Conservation (phyloP, 2,797 vertebrate species). For the Neomorphus geoffroyi region DNA sequence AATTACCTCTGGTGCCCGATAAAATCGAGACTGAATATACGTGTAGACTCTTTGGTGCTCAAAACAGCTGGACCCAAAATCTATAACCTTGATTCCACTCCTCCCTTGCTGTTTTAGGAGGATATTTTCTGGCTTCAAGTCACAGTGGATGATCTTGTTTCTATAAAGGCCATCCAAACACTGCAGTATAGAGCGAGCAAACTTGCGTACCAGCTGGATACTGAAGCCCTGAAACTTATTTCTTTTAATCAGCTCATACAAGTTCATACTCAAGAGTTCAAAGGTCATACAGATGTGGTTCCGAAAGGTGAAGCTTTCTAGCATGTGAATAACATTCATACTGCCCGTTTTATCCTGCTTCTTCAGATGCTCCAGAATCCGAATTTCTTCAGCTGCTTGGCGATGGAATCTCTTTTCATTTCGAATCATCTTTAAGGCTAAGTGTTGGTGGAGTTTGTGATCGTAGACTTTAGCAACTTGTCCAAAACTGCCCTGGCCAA, state of each 20-base stretch:
- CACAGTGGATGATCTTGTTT: conserved; percentile 97
- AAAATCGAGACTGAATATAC: conserved; percentile 98
- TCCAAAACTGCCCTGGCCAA: conserved; percentile 97
- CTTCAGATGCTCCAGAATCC: conserved; percentile 94
- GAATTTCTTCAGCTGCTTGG: conserved; percentile 95
- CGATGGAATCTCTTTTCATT: conserved; percentile 97
- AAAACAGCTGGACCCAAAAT: conserved; percentile 98
- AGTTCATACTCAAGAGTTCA: conserved; percentile 95
- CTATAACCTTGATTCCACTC: conserved; percentile 98
- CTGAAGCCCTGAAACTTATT: conserved; percentile 99
- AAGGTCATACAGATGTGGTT: conserved; percentile 99
- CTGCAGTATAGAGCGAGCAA: conserved; percentile 95
- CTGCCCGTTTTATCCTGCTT: conserved; percentile 93
- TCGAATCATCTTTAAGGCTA: conserved; percentile 98
- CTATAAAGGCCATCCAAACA: conserved; percentile 91
- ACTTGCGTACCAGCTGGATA: conserved; percentile 93
- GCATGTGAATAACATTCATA: conserved; percentile 97
- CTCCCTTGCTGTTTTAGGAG: conserved; percentile 95
- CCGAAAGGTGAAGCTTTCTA: conserved; percentile 96
- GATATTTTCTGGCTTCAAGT: conserved; percentile 98
- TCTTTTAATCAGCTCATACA: conserved; percentile 97
- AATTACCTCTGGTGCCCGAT: conserved; percentile 94
- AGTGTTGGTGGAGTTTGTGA: conserved; percentile 93
- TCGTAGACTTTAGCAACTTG: conserved; percentile 98
- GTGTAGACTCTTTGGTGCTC: conserved; percentile 98